phyloP scores from a whole-genome alignment of 2,113 vertebrate species.

The Seriola quinqueradiata region DNA sequence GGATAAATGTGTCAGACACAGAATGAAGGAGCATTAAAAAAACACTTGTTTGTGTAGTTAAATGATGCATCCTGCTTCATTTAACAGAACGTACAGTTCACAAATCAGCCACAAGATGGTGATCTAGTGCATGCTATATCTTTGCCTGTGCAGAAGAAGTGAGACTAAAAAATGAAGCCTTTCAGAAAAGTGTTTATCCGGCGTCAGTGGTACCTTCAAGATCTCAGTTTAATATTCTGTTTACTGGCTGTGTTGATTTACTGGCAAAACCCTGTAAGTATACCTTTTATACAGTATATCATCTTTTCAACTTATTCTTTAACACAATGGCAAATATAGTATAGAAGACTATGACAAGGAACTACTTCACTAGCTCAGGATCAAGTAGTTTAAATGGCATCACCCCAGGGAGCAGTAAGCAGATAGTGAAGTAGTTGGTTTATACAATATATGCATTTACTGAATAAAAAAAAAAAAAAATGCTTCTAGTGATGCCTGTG shows the following conservation, averaged over 20 bases:
- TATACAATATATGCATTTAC: not conserved
- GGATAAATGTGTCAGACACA: not conserved
- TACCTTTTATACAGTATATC: not conserved
- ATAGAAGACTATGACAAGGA: not conserved
- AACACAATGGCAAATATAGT: not conserved
- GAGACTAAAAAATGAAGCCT: not conserved
- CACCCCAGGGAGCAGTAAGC: not conserved
- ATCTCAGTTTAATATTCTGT: not conserved
- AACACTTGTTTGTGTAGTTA: not conserved
- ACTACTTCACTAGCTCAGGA: slow-evolving; percentile 14
- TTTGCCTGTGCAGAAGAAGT: not conserved
- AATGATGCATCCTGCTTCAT: not conserved
- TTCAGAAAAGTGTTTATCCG: slow-evolving; percentile 40
- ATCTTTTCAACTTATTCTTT: not conserved
- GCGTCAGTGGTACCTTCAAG: slow-evolving; percentile 18
- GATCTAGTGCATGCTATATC: not conserved
- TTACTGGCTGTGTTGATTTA: not conserved
- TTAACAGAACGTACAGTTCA: slow-evolving; percentile 28
- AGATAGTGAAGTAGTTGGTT: slow-evolving; percentile 3
- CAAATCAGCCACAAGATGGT: slow-evolving; percentile 70
- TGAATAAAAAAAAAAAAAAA: not conserved
- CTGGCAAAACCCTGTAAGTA: not conserved
- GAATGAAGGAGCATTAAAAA: not conserved
- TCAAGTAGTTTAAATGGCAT: slow-evolving; percentile 8
- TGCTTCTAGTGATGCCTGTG: not conserved